phyloP scores from a whole-genome alignment of 2,113 vertebrate genomes.

The Jacana jacana region DNA sequence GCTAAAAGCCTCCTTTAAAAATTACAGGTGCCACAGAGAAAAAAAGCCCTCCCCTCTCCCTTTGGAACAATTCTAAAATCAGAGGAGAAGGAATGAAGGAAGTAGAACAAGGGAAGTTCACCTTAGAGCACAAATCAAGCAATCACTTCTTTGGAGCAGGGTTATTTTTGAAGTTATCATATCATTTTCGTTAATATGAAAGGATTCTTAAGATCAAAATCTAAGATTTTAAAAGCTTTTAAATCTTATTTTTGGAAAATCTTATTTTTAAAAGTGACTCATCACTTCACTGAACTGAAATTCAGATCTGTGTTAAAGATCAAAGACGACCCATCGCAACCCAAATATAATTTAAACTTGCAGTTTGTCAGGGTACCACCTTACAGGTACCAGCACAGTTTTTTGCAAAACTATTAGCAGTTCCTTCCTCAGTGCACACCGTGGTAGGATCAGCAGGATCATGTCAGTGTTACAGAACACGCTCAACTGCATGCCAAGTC shows the following conservation, averaged over 20 bases:
- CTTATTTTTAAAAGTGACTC: background rate
- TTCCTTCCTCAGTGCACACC: background rate
- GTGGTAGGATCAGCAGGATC: background rate
- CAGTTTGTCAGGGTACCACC: background rate
- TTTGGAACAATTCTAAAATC: background rate
- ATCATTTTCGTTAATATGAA: background rate
- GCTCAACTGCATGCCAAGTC: background rate
- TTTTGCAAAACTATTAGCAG: background rate
- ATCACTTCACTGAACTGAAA: background rate
- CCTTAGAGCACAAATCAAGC: slow-evolving; percentile 25
- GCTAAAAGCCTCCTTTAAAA: background rate
- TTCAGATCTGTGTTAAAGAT: background rate
- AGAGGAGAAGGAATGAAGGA: background rate
- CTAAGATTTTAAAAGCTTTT: slow-evolving; percentile 24
- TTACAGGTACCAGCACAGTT: background rate
- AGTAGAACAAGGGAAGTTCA: background rate
- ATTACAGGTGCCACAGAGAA: background rate
- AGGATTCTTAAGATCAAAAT: background rate
- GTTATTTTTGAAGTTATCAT: background rate
- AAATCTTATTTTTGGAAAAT: background rate
- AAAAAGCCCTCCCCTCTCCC: background rate
- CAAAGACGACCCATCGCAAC: background rate
- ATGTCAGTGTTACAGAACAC: background rate
- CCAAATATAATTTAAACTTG: background rate
- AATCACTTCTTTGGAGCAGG: background rate